phyloP scores from a whole-genome alignment of 2,888 invertebrate species.

The Eurytoma californica region DNA sequence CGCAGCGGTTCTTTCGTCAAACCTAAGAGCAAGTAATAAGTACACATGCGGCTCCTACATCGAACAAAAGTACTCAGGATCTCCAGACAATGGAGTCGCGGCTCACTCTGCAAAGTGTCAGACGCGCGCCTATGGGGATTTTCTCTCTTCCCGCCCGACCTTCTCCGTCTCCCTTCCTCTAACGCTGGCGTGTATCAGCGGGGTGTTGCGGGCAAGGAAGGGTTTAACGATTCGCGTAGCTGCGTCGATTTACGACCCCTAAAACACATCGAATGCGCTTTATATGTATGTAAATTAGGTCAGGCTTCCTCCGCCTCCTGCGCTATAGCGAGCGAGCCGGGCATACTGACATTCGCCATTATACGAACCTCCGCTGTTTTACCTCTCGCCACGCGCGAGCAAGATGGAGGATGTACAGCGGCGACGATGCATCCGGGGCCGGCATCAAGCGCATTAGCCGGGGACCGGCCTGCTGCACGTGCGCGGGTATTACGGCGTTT shows the following conservation, averaged over 20 bases:
- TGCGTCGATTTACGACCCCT: constrained; percentile 75
- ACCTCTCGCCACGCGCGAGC: background rate
- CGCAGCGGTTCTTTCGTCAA: too few relatives aligned
- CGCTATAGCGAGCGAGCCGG: constrained; percentile 24
- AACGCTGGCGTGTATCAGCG: constrained; percentile 42
- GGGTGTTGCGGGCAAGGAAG: constrained; percentile 70
- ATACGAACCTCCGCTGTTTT: constrained; percentile 46
- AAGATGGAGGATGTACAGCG: background rate
- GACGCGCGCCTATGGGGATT: constrained; percentile 52
- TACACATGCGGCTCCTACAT: too few relatives aligned
- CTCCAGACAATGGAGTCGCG: constrained; percentile 46
- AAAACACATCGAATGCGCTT: constrained; percentile 75
- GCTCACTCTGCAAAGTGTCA: constrained; percentile 47
- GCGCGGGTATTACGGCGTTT: constrained; percentile 43
- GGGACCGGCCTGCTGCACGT: background rate
- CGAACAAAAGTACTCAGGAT: constrained; percentile 6
- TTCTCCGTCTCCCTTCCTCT: constrained; percentile 11
- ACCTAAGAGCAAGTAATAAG: too few relatives aligned
- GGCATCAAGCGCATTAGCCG: background rate
- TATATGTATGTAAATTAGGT: constrained; percentile 76
- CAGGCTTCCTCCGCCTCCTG: constrained; percentile 62
- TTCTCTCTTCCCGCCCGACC: constrained; percentile 14
- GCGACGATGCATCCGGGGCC: constrained; percentile 21
- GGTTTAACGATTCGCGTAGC: constrained; percentile 75
- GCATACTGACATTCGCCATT: constrained; percentile 51